These are phyloP conservation scores for Smutsia temminckii DNA, from an alignment of 2,797 vertebrate genomes.

Conservation along the genomic window DNA sequence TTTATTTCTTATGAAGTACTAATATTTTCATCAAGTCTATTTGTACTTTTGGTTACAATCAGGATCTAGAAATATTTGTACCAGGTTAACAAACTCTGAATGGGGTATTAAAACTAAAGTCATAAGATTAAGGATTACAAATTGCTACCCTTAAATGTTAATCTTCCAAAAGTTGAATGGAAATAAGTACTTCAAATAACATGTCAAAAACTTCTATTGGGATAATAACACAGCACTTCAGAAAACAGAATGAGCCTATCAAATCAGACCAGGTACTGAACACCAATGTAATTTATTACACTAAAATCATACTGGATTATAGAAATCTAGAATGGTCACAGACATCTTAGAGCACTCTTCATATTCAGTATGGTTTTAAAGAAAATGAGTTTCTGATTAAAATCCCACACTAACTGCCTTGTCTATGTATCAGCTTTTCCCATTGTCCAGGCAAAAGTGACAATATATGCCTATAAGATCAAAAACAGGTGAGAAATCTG, in stretches of 20 bases:
- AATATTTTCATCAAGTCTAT: conserved; percentile 59
- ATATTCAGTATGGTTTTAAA: conserved; percentile 56
- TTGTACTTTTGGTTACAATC: conserved; percentile 62
- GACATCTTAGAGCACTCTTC: neutral
- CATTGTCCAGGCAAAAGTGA: neutral
- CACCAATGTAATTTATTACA: neutral
- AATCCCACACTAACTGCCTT: neutral
- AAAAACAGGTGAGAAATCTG: neutral
- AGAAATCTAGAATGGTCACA: conserved; percentile 43
- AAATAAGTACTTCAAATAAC: conserved; percentile 79
- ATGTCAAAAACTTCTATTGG: conserved; percentile 75
- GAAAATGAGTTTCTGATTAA: conserved; percentile 63
- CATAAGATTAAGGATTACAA: conserved; percentile 65
- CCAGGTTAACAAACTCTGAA: conserved; percentile 56
- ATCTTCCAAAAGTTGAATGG: conserved; percentile 74
- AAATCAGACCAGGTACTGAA: neutral
- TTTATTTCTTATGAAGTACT: conserved; percentile 47
- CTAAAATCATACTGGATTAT: neutral
- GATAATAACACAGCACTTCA: conserved; percentile 66
- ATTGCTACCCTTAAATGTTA: conserved; percentile 60
- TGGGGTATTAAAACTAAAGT: conserved; percentile 59
- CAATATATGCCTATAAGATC: neutral
- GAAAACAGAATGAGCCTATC: neutral
- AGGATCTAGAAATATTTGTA: conserved; percentile 62
- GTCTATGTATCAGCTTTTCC: conserved; percentile 60